A percentile compares a stretch with the other conserved stretches of the same genome.
phyloP scores from a whole-genome alignment of 2,797 vertebrate genomes.

The Cuculus canorus region DNA sequence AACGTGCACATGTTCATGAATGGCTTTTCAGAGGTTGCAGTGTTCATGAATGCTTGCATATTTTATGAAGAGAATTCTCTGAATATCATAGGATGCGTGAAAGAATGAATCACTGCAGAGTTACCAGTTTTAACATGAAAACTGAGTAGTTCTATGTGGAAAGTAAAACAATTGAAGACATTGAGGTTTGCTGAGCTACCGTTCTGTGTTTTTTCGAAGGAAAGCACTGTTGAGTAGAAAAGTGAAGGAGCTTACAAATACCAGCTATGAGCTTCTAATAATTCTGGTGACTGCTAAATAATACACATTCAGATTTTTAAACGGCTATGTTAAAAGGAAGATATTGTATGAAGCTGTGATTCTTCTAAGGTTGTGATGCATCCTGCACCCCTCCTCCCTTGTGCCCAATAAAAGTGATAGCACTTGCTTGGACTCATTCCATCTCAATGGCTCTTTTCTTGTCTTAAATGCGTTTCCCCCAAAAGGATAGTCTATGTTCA shows the following conservation, averaged over 20 bases:
- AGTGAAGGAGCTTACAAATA: neutral
- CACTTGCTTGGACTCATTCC: neutral
- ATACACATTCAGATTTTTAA: neutral
- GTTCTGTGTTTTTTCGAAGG: neutral
- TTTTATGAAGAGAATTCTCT: neutral
- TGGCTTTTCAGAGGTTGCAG: neutral
- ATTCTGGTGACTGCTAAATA: neutral
- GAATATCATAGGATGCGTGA: neutral
- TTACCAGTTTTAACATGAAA: neutral
- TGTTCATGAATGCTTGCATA: neutral
- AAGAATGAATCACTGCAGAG: neutral
- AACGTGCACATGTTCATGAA: accelerated
- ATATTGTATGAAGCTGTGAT: neutral
- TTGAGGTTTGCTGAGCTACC: neutral
- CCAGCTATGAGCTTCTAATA: neutral
- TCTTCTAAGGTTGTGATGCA: neutral
- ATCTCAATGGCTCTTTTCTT: neutral
- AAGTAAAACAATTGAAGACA: neutral
- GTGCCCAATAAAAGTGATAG: neutral
- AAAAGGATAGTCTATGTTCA: neutral
- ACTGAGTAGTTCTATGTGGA: neutral
- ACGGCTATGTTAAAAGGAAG: neutral
- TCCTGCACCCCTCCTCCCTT: neutral
- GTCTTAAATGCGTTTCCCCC: neutral
- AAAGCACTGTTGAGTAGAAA: neutral